phyloP scores from a whole-genome alignment of 2,888 invertebrate genomes.

The Mechanitis messenoides region DNA sequence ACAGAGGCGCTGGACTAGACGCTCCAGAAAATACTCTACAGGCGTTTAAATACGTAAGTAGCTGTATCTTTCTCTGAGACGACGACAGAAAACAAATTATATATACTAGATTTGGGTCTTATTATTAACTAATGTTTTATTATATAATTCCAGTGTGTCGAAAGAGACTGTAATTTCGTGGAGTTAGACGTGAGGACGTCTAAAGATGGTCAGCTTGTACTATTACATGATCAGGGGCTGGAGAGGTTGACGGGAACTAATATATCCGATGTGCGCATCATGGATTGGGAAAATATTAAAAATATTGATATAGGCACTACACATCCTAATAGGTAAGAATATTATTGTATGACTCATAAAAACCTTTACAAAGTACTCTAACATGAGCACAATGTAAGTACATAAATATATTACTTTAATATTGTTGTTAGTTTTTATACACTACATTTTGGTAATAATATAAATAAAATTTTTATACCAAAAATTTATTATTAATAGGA shows the following conservation, averaged over 20 bases:
- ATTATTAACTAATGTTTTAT: too few species aligned
- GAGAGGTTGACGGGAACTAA: conserved; percentile 79
- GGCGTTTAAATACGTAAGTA: conserved; percentile 81
- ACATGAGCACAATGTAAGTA: too few species aligned
- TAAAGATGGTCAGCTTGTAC: conserved; percentile 83
- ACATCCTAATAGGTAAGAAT: conserved; percentile 79
- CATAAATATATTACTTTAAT: too few species aligned
- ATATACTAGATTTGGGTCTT: too few species aligned
- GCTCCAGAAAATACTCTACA: conserved; percentile 88
- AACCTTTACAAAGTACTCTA: neutral
- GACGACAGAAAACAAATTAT: neutral
- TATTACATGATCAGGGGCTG: conserved; percentile 85
- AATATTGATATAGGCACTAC: conserved; percentile 80
- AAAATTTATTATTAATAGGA: too few species aligned
- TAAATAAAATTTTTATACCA: too few species aligned
- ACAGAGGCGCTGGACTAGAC: conserved; percentile 85
- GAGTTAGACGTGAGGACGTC: conserved; percentile 87
- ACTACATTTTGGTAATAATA: too few species aligned
- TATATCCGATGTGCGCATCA: conserved; percentile 71
- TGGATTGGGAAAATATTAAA: conserved; percentile 80
- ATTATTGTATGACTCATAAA: conserved; percentile 5
- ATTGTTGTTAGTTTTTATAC: too few species aligned
- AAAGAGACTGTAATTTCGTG: conserved; percentile 82
- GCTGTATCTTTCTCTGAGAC: neutral
- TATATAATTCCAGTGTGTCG: conserved; percentile 76